Evolutionary conservation across 2,797 vertebrate genomes (phyloP).

Genomic region (Salarias fasciatus): DNA sequence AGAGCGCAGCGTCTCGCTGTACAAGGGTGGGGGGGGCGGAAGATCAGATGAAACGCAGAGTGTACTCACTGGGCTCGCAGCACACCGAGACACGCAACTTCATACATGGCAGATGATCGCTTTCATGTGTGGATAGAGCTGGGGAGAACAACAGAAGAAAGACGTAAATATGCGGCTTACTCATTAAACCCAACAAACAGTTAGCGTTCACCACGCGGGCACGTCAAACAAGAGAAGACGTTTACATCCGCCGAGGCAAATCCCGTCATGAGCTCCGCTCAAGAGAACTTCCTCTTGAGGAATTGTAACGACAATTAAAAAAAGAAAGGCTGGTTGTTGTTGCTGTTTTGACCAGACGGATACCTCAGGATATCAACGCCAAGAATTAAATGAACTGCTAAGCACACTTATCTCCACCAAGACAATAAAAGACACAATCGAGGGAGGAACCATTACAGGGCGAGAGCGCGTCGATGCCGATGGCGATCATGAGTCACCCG

Average conservation of each 20-base stretch:
- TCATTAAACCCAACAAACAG: constrained; percentile 32
- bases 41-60: constrained; percentile 61
- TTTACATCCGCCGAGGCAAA: not conserved
- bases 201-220: constrained; percentile 11
- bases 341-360: constrained; percentile 5
- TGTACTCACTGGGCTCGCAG: constrained; percentile 81
- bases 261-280: constrained; percentile 11
- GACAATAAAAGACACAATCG: constrained; percentile 20
- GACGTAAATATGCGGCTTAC: constrained; percentile 25
- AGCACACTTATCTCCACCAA: constrained; percentile 32
- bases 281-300: constrained; percentile 7
- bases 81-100: constrained; percentile 83
- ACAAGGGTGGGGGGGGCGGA: constrained; percentile 38
- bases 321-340: constrained; percentile 11
- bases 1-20: constrained; percentile 30
- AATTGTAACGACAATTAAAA: not conserved
- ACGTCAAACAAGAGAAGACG: constrained; percentile 6
- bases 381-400: constrained; percentile 10
- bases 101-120: constrained; percentile 82
- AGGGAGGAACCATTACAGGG: constrained; percentile 14
- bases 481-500: constrained; percentile 22
- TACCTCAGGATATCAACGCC: constrained; percentile 8
- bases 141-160: constrained; percentile 30
- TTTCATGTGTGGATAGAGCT: constrained; percentile 82
- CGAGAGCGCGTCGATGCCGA: constrained; percentile 14